A percentile compares a stretch with the other conserved stretches of the same genome.
phyloP scores from a whole-genome alignment of 64 coral and sea anemone genomes.

The Anthopleura sola region DNA sequence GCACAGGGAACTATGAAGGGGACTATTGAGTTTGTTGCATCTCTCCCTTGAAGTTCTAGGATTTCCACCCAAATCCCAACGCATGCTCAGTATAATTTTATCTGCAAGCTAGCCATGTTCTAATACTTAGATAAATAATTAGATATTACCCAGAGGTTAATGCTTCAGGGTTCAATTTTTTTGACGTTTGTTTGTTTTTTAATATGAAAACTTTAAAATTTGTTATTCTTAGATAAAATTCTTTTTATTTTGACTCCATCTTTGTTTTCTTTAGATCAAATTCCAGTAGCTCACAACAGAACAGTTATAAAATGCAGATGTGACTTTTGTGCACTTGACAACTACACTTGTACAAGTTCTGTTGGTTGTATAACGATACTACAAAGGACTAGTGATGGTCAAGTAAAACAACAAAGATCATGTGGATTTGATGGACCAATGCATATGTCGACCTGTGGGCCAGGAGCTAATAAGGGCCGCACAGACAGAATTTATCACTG shows the following conservation, averaged over 20 bases:
- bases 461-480: background rate
- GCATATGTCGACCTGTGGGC: background rate
- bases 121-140: too few species aligned
- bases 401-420: background rate
- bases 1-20: too few species aligned
- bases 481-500: background rate
- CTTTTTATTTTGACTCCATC: background rate
- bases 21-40: too few species aligned
- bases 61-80: too few species aligned
- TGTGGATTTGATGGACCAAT: background rate
- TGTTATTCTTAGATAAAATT: background rate
- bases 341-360: slow-evolving; percentile 30
- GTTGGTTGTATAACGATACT: slow-evolving; percentile 20
- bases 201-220: too few species aligned
- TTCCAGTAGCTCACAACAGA: background rate
- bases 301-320: background rate
- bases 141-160: too few species aligned
- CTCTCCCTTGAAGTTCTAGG: too few species aligned
- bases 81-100: too few species aligned
- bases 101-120: too few species aligned
- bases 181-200: background rate
- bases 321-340: background rate
- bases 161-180: too few species aligned
- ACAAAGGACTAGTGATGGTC: background rate
- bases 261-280: background rate